A percentile compares a stretch with the other conserved stretches of the same genome.
phyloP scores from a whole-genome alignment of 2,113 vertebrate genomes.

The Thymallus thymallus region DNA sequence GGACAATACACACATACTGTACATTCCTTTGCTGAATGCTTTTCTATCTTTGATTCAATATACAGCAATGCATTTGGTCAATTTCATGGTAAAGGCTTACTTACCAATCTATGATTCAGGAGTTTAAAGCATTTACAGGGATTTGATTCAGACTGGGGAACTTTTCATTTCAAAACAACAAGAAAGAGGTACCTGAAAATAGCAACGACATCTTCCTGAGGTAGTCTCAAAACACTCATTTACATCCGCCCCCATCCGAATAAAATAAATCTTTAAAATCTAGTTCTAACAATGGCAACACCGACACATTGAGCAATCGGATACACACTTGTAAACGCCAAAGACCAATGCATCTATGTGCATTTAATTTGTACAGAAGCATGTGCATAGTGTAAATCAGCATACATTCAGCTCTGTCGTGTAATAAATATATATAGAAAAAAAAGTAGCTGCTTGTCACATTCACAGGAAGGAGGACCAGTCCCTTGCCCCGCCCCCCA shows the following conservation, averaged over 20 bases:
- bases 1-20: not conserved
- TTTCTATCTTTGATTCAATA: conserved; percentile 47
- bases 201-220: conserved; percentile 86
- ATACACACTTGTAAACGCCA: conserved; percentile 93
- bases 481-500: conserved; percentile 48
- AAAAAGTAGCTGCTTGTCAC: conserved; percentile 80
- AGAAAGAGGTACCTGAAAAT: conserved; percentile 72
- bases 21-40: conserved; percentile 18
- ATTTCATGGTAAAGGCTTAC: not conserved
- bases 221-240: conserved; percentile 82
- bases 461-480: conserved; percentile 72
- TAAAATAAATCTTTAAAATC: conserved; percentile 80
- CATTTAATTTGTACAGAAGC: conserved; percentile 88
- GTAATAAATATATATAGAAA: conserved; percentile 99
- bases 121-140: conserved; percentile 49
- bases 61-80: conserved; percentile 44
- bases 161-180: conserved; percentile 59
- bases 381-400: conserved; percentile 96
- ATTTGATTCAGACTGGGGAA: conserved; percentile 68
- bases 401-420: conserved; percentile 99
- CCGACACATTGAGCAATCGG: conserved; percentile 88
- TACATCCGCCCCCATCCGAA: conserved; percentile 74
- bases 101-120: conserved; percentile 56
- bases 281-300: conserved; percentile 91
- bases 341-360: conserved; percentile 87